Evolutionary conservation across 2,797 vertebrate genomes (phyloP).

Genomic region (Muscicapa comitata): DNA sequence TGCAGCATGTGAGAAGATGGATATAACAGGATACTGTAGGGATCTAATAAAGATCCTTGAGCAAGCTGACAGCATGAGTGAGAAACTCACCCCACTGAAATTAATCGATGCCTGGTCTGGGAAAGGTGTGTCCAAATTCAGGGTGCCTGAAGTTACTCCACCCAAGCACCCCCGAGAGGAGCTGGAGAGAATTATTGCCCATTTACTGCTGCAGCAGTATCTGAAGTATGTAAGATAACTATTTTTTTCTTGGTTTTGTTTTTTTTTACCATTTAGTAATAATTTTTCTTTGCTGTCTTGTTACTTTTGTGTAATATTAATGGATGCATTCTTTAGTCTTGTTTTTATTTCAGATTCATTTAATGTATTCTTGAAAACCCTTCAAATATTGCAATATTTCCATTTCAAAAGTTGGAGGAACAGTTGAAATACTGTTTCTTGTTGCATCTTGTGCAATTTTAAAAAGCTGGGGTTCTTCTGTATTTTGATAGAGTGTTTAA

Average conservation of each 20-base stretch:
- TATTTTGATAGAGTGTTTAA: neutral
- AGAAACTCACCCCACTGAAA: slow-evolving; percentile 93
- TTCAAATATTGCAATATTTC: neutral
- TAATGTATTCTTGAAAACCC: neutral
- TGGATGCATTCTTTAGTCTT: neutral
- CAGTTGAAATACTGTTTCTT: neutral
- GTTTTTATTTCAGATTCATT: neutral
- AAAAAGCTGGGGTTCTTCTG: neutral
- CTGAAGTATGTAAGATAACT: slow-evolving; percentile 76
- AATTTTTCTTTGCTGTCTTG: neutral
- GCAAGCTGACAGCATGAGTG: slow-evolving; percentile 79
- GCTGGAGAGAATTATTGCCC: slow-evolving; percentile 84
- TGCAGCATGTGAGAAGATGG: slow-evolving; percentile 74
- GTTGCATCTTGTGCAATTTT: neutral
- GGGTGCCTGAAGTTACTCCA: slow-evolving; percentile 80
- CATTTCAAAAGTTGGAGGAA: neutral
- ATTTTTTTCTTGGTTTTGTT: neutral
- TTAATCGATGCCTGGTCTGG: slow-evolving; percentile 90
- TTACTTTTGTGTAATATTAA: neutral
- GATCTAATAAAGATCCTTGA: slow-evolving; percentile 88
- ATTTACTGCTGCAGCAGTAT: slow-evolving; percentile 86
- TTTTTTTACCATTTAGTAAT: neutral
- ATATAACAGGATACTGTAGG: slow-evolving; percentile 81
- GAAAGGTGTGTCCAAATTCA: slow-evolving; percentile 84
- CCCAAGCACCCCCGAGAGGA: slow-evolving; percentile 76